These are phyloP conservation scores for Pelobates fuscus DNA, from an alignment of 2,113 vertebrate genomes.

Conservation along the genomic window DNA sequence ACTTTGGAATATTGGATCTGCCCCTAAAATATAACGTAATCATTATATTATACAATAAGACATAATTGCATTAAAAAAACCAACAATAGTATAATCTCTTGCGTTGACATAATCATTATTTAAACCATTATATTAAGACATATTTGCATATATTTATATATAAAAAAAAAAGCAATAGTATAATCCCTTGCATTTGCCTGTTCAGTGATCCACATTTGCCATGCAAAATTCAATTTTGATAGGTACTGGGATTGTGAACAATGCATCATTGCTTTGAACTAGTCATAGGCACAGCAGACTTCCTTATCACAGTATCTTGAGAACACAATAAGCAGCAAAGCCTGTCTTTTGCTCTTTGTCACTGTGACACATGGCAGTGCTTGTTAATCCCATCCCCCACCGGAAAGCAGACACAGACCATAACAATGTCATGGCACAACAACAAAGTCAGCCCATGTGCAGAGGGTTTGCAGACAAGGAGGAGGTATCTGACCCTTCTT, in stretches of 20 bases:
- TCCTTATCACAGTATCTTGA: background rate
- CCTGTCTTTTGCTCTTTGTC: background rate
- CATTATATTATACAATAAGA: too few relatives aligned
- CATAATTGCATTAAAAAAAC: too few relatives aligned
- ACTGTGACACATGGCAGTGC: slow-evolving; percentile 8
- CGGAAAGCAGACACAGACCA: slow-evolving; percentile 27
- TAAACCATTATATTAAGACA: too few relatives aligned
- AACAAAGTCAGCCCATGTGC: slow-evolving; percentile 24
- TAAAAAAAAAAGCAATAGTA: too few relatives aligned
- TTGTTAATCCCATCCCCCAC: background rate
- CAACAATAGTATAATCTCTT: too few relatives aligned
- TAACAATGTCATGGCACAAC: slow-evolving; percentile 33
- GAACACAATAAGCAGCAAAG: background rate
- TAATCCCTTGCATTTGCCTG: too few relatives aligned
- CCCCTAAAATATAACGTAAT: too few relatives aligned
- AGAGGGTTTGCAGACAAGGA: slow-evolving; percentile 6
- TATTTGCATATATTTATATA: too few relatives aligned
- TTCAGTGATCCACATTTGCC: background rate
- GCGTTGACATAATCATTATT: too few relatives aligned
- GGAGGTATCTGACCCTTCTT: background rate
- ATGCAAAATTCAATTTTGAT: background rate
- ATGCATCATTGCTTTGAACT: background rate
- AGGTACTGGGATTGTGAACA: background rate
- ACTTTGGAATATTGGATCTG: too few relatives aligned
- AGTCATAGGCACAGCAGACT: background rate